Evolutionary conservation across 2,113 vertebrate genomes (phyloP).

Genomic region (Onychostruthus taczanowskii): DNA sequence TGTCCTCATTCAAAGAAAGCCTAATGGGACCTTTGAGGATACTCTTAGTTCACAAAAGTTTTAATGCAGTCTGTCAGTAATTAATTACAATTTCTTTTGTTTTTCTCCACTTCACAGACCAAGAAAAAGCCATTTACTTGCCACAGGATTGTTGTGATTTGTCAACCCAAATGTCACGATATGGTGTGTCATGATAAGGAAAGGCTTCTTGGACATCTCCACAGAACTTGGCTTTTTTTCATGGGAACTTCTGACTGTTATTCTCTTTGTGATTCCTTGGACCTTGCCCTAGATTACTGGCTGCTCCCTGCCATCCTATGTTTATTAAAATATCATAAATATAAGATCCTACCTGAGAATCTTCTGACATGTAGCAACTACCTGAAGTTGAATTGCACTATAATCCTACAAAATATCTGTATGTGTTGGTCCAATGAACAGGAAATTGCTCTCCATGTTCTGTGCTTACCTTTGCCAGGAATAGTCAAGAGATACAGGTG

Average conservation of each 20-base stretch:
- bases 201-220: neutral
- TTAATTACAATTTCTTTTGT: neutral
- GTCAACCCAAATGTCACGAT: neutral
- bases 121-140: neutral
- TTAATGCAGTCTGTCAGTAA: neutral
- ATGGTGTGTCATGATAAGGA: neutral
- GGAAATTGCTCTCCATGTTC: neutral
- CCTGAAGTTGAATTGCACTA: neutral
- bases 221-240: neutral
- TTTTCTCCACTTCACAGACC: neutral
- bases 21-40: neutral
- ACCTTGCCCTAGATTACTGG: neutral
- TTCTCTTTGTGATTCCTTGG: neutral
- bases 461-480: neutral
- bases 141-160: neutral
- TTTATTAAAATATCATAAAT: neutral
- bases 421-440: neutral
- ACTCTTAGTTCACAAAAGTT: neutral
- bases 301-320: neutral
- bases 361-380: neutral
- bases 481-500: neutral
- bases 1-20: neutral
- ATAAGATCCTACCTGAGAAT: neutral
- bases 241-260: neutral
- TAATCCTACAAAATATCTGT: neutral